Percentiles rank a stretch among this genome's conserved stretches.
Evolutionary conservation across 2,888 invertebrate genomes (phyloP).

Genomic region (Lasioglossum vierecki): DNA sequence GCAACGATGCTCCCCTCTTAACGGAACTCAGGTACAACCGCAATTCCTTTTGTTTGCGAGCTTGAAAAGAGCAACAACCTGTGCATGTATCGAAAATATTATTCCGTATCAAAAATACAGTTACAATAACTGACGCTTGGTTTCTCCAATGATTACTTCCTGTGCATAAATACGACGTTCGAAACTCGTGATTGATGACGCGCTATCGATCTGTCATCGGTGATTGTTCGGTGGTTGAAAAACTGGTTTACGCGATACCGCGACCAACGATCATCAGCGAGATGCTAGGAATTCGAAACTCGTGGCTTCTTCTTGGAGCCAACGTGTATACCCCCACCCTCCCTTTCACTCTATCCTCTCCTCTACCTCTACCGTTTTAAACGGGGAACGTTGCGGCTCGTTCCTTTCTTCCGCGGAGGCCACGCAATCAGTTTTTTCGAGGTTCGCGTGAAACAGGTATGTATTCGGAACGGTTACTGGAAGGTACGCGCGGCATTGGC

Average conservation of each 20-base stretch:
- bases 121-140: neutral
- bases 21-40: too few species aligned
- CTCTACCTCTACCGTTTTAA: slow-evolving; percentile 26
- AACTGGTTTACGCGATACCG: slow-evolving; percentile 59
- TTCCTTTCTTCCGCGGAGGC: slow-evolving; percentile 46
- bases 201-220: slow-evolving; percentile 38
- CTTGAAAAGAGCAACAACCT: too few species aligned
- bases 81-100: too few species aligned
- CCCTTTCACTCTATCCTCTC: slow-evolving; percentile 23
- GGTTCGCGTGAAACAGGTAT: slow-evolving; percentile 75
- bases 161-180: neutral
- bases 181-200: slow-evolving; percentile 3
- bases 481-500: slow-evolving; percentile 60
- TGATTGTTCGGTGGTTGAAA: slow-evolving; percentile 42
- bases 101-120: neutral
- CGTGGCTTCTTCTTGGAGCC: slow-evolving; percentile 60
- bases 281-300: slow-evolving; percentile 70
- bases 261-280: slow-evolving; percentile 37
- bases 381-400: slow-evolving; percentile 45
- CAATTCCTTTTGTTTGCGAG: too few species aligned
- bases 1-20: too few species aligned
- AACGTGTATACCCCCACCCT: slow-evolving; percentile 52
- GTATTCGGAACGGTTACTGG: slow-evolving; percentile 58
- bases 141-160: neutral
- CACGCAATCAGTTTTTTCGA: slow-evolving; percentile 65